Base-by-base conservation (phyloP, 1,140 invertebrate genomes). In the Lasioglossum albipes region DNA sequence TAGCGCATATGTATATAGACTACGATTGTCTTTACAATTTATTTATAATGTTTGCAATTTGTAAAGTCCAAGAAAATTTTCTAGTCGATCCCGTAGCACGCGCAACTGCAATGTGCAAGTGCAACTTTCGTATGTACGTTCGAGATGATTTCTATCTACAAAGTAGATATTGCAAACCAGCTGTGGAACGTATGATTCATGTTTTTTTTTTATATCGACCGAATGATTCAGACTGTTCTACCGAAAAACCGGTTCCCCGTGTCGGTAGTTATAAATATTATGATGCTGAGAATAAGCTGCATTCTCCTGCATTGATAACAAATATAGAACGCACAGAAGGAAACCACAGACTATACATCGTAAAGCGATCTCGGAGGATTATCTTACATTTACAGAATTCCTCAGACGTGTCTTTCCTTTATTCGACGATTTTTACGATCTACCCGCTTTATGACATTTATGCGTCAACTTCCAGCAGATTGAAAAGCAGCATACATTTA, bases 181-280 rank as follows among this genome's bases (percentile, higher is more conserved):
- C 27, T 9, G 7, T 13, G 62, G 45, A 41, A 12, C 27, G 27
- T 12, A 16, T 75, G 73, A 75, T 66, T 75, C 73, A 75, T 75
- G 61, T 18, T 31, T 54, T 49, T 18, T 52, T 66, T 18, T 52
- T 75, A 66, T 66, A 20, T 16, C 22, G 66, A 66, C 62, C 31
- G 45, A 54, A 36, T 49, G 73, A 75, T 75, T 75, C 73, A 54
- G 65, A 45, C 62, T 16, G 54, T 57, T 66, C 62, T 57, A 27
- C 45, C 45, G 73, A 66, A 65, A 75, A 75, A 75, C 73, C 73
- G 74, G 74, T 68, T 75, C 18, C 36, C 36, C 13, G n/a, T 42
- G 22, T 27, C 49, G 31, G 64, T 68, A 42, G 74, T 75, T 75
- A 75, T 75, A 75, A 59, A 75, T 75, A 75, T 67, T 57, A 20